A percentile compares a stretch with the other conserved stretches of the same genome.
Evolutionary conservation across 2,113 vertebrate species (phyloP).

Genomic region (Festucalex cinctus): DNA sequence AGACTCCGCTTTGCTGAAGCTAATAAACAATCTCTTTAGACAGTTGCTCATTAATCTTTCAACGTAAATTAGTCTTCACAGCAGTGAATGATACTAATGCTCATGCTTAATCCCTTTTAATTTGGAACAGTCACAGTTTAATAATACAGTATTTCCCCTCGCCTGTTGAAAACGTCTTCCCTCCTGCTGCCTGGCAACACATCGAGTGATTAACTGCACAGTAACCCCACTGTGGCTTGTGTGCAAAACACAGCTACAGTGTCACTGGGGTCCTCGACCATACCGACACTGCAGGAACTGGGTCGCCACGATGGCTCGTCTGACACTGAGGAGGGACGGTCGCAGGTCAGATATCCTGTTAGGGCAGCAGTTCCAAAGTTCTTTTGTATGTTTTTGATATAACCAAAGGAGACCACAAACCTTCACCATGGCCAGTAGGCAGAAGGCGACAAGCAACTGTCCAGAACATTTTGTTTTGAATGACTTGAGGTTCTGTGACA

Average conservation of each 20-base stretch:
- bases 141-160: not conserved
- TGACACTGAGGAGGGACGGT: slow-evolving; percentile 31
- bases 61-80: slow-evolving; percentile 18
- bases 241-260: slow-evolving; percentile 2
- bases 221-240: slow-evolving; percentile 14
- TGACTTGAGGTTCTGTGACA: slow-evolving; percentile 9
- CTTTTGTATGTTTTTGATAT: not conserved
- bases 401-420: not conserved
- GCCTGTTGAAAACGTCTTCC: not conserved
- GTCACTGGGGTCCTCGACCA: slow-evolving; percentile 27
- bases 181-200: not conserved
- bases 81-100: not conserved
- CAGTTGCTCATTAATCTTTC: slow-evolving; percentile 22
- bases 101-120: not conserved
- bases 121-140: slow-evolving; percentile 4
- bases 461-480: slow-evolving; percentile 7
- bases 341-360: slow-evolving; percentile 43
- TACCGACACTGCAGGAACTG: slow-evolving; percentile 32
- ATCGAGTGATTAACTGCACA: not conserved
- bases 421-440: not conserved
- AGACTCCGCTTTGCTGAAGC: slow-evolving; percentile 34
- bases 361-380: slow-evolving; percentile 15
- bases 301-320: slow-evolving; percentile 37
- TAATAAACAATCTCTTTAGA: slow-evolving; percentile 37
- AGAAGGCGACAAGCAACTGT: slow-evolving; percentile 3